Evolutionary conservation across 2,113 vertebrate genomes (phyloP).

Genomic region (Bungarus multicinctus): DNA sequence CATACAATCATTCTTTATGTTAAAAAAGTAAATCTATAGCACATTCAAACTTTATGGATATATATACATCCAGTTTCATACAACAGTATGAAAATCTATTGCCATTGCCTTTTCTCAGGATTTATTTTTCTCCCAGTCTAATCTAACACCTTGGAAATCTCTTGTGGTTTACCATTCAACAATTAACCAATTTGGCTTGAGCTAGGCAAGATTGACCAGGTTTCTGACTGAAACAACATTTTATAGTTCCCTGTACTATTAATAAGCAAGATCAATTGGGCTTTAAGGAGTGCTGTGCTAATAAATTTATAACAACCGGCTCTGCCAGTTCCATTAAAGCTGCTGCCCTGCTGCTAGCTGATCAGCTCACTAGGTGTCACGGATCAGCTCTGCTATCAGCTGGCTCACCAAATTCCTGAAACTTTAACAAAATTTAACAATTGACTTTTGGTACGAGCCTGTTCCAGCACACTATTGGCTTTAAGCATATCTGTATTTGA

Average conservation of each 20-base stretch:
- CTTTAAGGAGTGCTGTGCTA: background rate
- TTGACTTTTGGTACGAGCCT: background rate
- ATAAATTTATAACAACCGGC: background rate
- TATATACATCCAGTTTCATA: background rate
- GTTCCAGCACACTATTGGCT: background rate
- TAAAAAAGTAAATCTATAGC: background rate
- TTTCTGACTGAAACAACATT: background rate
- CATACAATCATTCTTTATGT: background rate
- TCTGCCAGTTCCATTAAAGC: background rate
- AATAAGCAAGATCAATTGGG: background rate
- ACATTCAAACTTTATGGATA: background rate
- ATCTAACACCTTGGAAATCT: background rate
- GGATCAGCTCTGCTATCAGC: background rate
- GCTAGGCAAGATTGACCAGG: background rate
- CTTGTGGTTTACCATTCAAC: background rate
- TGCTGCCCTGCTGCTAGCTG: background rate
- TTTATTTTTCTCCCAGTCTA: background rate
- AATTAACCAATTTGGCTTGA: background rate
- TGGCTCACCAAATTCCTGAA: background rate
- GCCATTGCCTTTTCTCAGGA: background rate
- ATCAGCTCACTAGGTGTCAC: background rate
- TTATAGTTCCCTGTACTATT: background rate
- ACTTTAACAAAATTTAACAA: background rate
- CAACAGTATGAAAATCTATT: background rate
- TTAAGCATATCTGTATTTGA: background rate